phyloP scores from a whole-genome alignment of 1,140 invertebrate species.

The Leptinotarsa undecemlineata region DNA sequence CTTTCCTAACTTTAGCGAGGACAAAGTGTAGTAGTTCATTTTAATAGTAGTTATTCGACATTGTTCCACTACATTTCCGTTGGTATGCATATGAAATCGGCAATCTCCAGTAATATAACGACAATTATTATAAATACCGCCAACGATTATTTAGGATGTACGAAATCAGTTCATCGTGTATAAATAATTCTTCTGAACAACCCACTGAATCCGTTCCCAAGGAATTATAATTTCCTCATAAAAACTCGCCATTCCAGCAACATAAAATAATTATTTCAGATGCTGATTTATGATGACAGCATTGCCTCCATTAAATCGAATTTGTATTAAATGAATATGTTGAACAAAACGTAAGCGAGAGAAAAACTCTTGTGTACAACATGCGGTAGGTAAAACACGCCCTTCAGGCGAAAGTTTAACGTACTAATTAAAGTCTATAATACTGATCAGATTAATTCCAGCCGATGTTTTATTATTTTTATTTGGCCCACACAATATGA shows the following conservation, averaged over 20 bases:
- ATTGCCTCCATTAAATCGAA: background rate
- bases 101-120: no score
- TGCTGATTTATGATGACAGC: slow-evolving; percentile 8
- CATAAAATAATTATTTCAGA: background rate
- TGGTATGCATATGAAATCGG: no score
- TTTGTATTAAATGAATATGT: slow-evolving; percentile 7
- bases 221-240: background rate
- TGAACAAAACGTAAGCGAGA: background rate
- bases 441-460: background rate
- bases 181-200: background rate
- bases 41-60: no score
- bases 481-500: background rate
- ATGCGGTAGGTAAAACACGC: slow-evolving; percentile 5
- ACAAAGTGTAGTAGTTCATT: no score
- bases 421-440: slow-evolving; percentile 4
- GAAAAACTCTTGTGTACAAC: background rate
- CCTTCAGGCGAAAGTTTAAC: slow-evolving; percentile 5
- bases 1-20: no score
- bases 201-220: slow-evolving; percentile 1
- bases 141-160: no score
- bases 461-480: background rate
- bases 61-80: no score
- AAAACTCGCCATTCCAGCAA: background rate
- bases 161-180: background rate
- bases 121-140: no score